Conservation (phyloP, 2,888 invertebrate species). For the Sturmia bella region DNA sequence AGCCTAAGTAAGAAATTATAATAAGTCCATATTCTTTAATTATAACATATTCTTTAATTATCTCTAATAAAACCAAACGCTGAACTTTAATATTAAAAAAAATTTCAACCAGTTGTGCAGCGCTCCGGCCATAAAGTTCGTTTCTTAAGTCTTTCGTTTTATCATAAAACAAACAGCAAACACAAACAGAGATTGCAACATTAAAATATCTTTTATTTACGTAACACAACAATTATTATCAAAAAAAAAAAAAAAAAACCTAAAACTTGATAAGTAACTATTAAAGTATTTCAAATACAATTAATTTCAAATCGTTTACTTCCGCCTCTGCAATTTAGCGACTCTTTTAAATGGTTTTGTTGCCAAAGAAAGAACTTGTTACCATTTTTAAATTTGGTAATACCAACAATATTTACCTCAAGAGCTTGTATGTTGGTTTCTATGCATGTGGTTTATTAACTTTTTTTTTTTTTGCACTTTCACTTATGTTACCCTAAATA, state of each 20-base stretch:
- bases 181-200: background rate
- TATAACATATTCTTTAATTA: no score
- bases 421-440: background rate
- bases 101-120: no score
- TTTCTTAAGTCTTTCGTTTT: constrained; percentile 55
- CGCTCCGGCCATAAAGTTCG: constrained; percentile 3
- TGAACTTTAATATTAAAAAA: no score
- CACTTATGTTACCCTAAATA: constrained; percentile 75
- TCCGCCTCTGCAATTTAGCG: constrained; percentile 28
- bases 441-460: constrained; percentile 9
- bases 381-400: constrained; percentile 19
- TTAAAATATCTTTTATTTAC: background rate
- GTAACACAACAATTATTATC: background rate
- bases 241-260: background rate
- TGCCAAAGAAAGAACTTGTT: background rate
- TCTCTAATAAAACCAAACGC: no score
- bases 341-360: background rate
- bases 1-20: no score
- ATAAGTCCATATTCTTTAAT: no score
- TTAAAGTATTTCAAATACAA: background rate
- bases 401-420: constrained; percentile 1
- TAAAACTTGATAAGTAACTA: background rate
- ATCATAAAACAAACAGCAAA: background rate
- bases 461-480: constrained; percentile 74
- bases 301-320: constrained; percentile 36